Base-by-base conservation (phyloP, 2,888 invertebrate species). In the Buathra laborator region DNA sequence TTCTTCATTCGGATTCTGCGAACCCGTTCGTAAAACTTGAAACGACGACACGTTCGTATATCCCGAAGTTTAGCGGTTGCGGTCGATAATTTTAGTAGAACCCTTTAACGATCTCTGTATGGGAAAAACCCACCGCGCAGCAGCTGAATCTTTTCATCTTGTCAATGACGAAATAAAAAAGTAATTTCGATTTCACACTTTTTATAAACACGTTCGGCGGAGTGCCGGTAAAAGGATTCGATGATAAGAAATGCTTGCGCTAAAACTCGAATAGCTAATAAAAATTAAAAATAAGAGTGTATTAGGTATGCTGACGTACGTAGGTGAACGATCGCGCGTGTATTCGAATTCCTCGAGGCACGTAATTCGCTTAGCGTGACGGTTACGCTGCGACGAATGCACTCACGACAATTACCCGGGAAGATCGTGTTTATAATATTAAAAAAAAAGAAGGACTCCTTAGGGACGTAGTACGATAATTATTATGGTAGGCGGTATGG, bases 331-430 rank as follows among this genome's bases (percentile, higher is more conserved):
- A 19, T 43, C 70, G 75, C 56, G 53, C 71, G 48, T 16, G 32
- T 51, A 43, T 74, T 53, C 46, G 79, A 70, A 79, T 85, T 66
- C 59, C 46, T 75, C 43, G n/a, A 59, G 59, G 78, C 72, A 71
- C 64, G 77, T 79, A 85, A 81, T 79, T 75, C 74, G 56, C 75
- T 79, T 82, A 82, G 85, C 85, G 85, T 85, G 85, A 85, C 85
- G 75, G 85, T 85, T 79, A 85, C 82, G 85, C 77, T 70, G 79
- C 56, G 85, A 75, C 78, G 79, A 82, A 75, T 53, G 19, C 74
- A 46, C 66, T 79, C 70, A 75, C 81, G 79, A 85, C 82, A 82
- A 85, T 75, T 85, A 75, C 46, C 68, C 59, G 43, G 43, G 78
- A 70, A 79, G 78, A 79, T 79, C 70, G 75, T 75, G 70, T 59